These are phyloP conservation scores for Conchocele bisecta DNA, from an alignment of 2,888 invertebrate genomes.

Conservation along the genomic window DNA sequence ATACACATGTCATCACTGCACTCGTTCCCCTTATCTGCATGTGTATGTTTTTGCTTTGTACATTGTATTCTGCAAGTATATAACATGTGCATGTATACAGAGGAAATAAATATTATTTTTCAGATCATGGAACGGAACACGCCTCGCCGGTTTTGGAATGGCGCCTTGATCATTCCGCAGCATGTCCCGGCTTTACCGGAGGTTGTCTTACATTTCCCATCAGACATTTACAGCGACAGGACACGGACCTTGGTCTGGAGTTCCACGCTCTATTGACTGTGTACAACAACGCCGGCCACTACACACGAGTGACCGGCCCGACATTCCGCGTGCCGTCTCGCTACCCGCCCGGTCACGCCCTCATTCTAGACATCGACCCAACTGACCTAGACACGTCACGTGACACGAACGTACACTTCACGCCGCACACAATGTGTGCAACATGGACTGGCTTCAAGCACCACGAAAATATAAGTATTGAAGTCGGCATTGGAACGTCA, in stretches of 20 bases:
- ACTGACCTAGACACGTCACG: not conserved
- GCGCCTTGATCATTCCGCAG: slow-evolving; percentile 13
- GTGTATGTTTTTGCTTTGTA: too few relatives aligned
- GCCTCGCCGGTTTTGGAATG: slow-evolving; percentile 39
- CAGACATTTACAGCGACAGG: slow-evolving; percentile 32
- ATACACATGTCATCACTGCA: too few relatives aligned
- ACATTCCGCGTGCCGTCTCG: slow-evolving; percentile 47
- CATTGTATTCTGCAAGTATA: too few relatives aligned
- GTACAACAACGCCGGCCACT: slow-evolving; percentile 55
- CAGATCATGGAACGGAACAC: slow-evolving; percentile 21
- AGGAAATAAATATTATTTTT: not conserved
- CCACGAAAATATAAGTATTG: slow-evolving; percentile 29
- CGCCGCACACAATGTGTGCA: slow-evolving; percentile 25
- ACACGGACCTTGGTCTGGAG: slow-evolving; percentile 23
- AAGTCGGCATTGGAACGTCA: slow-evolving; percentile 34
- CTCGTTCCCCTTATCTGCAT: too few relatives aligned
- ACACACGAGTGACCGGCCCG: slow-evolving; percentile 18
- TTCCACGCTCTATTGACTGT: slow-evolving; percentile 36
- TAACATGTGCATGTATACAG: too few relatives aligned
- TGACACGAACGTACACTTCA: slow-evolving; percentile 31
- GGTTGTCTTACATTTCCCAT: slow-evolving; percentile 43
- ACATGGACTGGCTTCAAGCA: slow-evolving; percentile 45
- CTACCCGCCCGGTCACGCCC: slow-evolving; percentile 57
- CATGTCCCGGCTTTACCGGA: slow-evolving; percentile 13
- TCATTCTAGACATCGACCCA: slow-evolving; percentile 48